Percentiles rank a stretch among this genome's conserved stretches.
Conservation (phyloP, 2,797 vertebrate genomes). For the Enteromius fasciolatus region DNA sequence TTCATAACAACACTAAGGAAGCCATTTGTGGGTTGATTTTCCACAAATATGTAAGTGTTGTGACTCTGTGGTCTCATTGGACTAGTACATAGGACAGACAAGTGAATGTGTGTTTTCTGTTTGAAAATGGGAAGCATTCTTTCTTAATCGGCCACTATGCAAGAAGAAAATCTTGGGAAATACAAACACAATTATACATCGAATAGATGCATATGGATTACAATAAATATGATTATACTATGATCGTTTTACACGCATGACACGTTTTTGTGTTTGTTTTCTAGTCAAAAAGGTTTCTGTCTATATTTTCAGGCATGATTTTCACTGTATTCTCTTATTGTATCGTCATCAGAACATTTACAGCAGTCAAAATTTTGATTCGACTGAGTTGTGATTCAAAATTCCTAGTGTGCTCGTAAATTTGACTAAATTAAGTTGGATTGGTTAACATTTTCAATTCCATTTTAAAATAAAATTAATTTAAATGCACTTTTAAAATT, state of each 20-base stretch:
- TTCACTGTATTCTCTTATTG: no score
- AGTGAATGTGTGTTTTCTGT: background rate
- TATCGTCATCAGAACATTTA: background rate
- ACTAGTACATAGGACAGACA: background rate
- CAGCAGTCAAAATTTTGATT: background rate
- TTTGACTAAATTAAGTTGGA: background rate
- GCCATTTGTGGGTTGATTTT: background rate
- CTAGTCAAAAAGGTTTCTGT: no score
- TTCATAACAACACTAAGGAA: background rate
- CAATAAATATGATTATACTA: background rate
- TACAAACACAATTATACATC: background rate
- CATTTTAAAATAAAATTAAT: no score
- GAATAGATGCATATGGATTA: background rate
- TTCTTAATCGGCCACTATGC: background rate
- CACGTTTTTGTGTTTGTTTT: background rate
- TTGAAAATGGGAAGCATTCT: background rate
- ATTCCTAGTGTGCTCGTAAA: background rate
- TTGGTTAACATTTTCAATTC: no score
- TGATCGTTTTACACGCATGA: background rate
- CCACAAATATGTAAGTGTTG: background rate
- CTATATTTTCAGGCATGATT: no score
- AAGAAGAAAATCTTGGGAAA: background rate
- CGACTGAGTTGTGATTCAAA: no score
- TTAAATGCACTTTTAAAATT: no score
- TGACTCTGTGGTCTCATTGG: background rate